Percentiles rank a stretch among this genome's conserved stretches.
These are phyloP conservation scores for Ephydatia muelleri DNA, from an alignment of 37 sponge, comb jelly and placozoan genomes.

Conservation along the genomic window DNA sequence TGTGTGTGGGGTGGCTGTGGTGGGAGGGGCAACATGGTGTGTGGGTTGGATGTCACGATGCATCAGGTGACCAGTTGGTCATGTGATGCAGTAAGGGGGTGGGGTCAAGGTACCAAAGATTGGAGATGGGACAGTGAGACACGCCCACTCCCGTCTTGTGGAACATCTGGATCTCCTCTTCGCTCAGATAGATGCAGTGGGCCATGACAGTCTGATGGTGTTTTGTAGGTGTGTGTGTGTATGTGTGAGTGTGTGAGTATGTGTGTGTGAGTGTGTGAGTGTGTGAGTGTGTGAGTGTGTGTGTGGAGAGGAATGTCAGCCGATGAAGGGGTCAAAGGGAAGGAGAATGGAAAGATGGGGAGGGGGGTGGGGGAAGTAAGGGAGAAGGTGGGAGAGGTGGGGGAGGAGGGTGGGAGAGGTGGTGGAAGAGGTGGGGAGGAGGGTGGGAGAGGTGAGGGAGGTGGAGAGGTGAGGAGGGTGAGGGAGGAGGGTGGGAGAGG, in stretches of 20 bases:
- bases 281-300: too few relatives aligned
- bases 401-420: background rate
- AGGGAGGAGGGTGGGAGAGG: too few relatives aligned
- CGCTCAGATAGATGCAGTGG: constrained; percentile 64
- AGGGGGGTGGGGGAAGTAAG: background rate
- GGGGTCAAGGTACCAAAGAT: constrained; percentile 49
- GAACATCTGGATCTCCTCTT: constrained; percentile 51
- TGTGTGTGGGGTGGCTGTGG: too few relatives aligned
- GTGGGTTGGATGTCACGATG: too few relatives aligned
- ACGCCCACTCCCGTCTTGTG: constrained; percentile 53
- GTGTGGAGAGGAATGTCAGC: background rate
- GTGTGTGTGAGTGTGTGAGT: too few relatives aligned
- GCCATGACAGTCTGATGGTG: constrained; percentile 59
- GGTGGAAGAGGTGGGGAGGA: background rate
- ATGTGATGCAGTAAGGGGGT: background rate
- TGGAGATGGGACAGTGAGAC: constrained; percentile 82
- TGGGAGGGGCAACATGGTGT: too few relatives aligned
- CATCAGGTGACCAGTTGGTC: too few relatives aligned
- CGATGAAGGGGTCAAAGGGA: too few relatives aligned
- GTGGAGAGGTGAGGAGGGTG: background rate
- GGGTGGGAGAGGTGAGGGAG: background rate
- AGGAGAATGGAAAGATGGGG: background rate
- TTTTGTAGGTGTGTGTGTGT: background rate
- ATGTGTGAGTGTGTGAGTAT: too few relatives aligned
- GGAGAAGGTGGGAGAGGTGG: too few relatives aligned